Evolutionary conservation across 2,888 invertebrate species (phyloP).

Genomic region (Hydraecia micacea): DNA sequence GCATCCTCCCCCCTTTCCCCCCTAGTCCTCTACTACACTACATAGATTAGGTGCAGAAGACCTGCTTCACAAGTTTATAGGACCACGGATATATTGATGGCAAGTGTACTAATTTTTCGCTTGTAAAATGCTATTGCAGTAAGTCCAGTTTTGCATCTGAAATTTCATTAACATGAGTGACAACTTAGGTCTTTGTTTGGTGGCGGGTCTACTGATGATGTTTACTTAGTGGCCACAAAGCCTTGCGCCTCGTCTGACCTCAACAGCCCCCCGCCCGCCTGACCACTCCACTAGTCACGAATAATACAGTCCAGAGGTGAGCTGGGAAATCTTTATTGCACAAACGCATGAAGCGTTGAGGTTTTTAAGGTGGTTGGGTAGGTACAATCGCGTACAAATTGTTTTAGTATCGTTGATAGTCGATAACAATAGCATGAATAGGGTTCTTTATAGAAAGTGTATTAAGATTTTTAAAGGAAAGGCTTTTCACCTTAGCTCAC

Average conservation of each 20-base stretch:
- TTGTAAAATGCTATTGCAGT: neutral
- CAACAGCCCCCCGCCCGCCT: constrained; percentile 67
- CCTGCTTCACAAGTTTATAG: neutral
- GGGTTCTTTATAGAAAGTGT: neutral
- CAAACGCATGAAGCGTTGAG: constrained; percentile 46
- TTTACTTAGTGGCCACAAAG: constrained; percentile 12
- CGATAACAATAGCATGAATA: neutral
- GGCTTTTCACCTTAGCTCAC: neutral
- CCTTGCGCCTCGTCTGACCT: constrained; percentile 69
- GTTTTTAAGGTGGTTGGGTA: constrained; percentile 46
- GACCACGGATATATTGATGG: neutral
- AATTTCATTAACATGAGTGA: neutral
- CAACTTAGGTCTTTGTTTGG: neutral
- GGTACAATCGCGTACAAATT: constrained; percentile 38
- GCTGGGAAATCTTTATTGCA: constrained; percentile 60
- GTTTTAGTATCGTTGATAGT: constrained; percentile 8
- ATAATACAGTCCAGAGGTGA: constrained; percentile 62
- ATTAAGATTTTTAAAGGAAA: neutral
- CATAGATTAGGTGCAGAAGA: constrained; percentile 39
- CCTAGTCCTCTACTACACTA: constrained; percentile 36
- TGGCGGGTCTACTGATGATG: constrained; percentile 42
- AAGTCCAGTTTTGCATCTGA: neutral
- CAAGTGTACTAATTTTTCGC: neutral
- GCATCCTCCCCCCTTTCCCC: constrained; percentile 67
- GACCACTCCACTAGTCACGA: constrained; percentile 68